phyloP scores from a whole-genome alignment of 2,113 vertebrate genomes.

The Microtus montanus region DNA sequence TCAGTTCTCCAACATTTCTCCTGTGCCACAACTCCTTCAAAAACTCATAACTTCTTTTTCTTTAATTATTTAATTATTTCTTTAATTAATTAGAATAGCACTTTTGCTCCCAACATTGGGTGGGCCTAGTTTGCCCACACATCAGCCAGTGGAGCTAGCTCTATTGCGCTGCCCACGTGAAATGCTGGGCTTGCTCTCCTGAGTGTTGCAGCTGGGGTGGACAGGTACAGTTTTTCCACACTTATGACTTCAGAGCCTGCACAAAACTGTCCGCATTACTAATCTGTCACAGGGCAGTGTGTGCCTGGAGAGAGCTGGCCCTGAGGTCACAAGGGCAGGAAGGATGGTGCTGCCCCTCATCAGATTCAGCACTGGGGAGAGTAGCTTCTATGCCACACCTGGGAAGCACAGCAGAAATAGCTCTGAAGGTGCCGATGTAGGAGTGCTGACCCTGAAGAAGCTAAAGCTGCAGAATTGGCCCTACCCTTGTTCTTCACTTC shows the following conservation, averaged over 20 bases:
- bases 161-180: neutral
- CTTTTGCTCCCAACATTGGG: neutral
- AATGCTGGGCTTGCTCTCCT: neutral
- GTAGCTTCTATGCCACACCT: neutral
- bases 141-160: neutral
- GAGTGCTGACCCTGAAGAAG: neutral
- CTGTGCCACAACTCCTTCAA: neutral
- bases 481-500: neutral
- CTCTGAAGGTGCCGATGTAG: neutral
- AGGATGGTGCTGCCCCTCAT: neutral
- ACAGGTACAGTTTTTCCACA: neutral
- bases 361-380: neutral
- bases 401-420: neutral
- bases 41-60: neutral
- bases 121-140: neutral
- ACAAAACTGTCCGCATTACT: neutral
- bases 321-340: too few relatives aligned
- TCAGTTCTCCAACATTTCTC: neutral
- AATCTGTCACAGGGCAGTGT: too few relatives aligned
- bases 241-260: neutral
- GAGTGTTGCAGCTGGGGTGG: neutral
- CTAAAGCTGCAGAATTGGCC: neutral
- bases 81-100: neutral
- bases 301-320: neutral
- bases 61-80: neutral